phyloP scores from a whole-genome alignment of 2,113 vertebrate species.

The Grammomys dolichurus region DNA sequence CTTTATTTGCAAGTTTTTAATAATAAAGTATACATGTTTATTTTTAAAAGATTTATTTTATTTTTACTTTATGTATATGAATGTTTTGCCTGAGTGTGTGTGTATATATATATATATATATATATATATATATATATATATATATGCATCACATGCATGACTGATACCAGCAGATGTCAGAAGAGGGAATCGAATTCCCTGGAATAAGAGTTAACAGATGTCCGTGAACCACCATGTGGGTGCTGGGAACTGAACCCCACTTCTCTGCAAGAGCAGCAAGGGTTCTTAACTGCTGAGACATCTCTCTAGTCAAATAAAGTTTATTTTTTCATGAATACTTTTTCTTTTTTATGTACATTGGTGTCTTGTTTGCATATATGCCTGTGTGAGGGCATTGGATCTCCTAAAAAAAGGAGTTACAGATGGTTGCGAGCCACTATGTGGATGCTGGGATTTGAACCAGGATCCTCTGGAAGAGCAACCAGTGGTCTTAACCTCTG shows the following conservation, averaged over 20 bases:
- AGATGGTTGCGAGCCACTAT: not conserved
- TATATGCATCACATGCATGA: not conserved
- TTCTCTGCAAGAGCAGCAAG: not conserved
- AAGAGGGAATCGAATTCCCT: not conserved
- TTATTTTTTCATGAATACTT: not conserved
- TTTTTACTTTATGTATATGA: not conserved
- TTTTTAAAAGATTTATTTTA: not conserved
- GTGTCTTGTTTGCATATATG: not conserved
- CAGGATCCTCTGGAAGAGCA: not conserved
- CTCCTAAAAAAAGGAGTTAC: not conserved
- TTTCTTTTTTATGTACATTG: not conserved
- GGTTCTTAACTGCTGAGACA: not conserved
- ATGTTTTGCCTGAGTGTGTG: not conserved
- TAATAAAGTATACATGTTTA: not conserved
- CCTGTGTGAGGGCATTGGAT: not conserved
- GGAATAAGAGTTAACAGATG: not conserved
- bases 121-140: not conserved
- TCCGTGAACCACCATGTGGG: not conserved
- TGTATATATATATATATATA: not conserved
- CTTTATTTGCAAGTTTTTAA: not conserved
- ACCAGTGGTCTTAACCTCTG: not conserved
- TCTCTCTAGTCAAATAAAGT: not conserved
- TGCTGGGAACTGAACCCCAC: not conserved
- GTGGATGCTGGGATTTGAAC: not conserved
- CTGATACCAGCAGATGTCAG: not conserved